Conservation (phyloP, 1,140 invertebrate species). For the Drosophila serrata region DNA sequence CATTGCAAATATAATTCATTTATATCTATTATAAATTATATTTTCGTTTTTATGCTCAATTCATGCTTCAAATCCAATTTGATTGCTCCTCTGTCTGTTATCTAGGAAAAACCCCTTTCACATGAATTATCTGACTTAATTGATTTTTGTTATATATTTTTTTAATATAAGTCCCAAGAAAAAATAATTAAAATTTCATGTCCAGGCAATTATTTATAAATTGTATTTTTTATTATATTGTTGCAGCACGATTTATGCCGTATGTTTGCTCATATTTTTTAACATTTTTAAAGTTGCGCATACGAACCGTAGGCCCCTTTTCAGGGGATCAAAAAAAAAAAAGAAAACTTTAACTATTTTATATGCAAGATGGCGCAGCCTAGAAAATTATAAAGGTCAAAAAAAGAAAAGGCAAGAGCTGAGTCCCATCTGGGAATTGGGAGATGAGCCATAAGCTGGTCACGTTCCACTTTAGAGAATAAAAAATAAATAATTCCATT, state of each 20-base stretch:
- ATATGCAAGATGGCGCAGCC: constrained; percentile 50
- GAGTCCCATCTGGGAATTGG: constrained; percentile 15
- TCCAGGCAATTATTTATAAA: constrained; percentile 45
- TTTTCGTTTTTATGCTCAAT: not conserved
- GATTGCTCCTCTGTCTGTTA: not conserved
- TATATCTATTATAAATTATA: constrained; percentile 19
- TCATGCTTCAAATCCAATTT: constrained; percentile 14
- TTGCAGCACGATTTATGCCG: constrained; percentile 31
- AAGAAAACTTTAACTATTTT: constrained; percentile 48
- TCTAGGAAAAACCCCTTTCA: not conserved
- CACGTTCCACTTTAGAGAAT: constrained; percentile 55
- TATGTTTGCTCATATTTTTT: constrained; percentile 28
- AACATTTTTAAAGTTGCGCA: constrained; percentile 41
- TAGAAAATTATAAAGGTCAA: constrained; percentile 61
- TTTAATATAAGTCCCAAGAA: not conserved
- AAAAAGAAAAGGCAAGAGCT: constrained; percentile 15
- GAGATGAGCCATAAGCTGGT: constrained; percentile 33
- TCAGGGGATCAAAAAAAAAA: not conserved
- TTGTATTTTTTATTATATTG: constrained; percentile 21
- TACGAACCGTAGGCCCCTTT: constrained; percentile 33
- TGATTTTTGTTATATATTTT: constrained; percentile 24
- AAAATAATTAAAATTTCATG: not conserved
- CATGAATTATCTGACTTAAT: constrained; percentile 10
- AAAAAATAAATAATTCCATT: constrained; percentile 63
- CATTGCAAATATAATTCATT: constrained; percentile 11